Percentiles rank a stretch among this genome's conserved stretches.
Evolutionary conservation across 2,888 invertebrate species (phyloP).

Genomic region (Pristionchus maxplancki): DNA sequence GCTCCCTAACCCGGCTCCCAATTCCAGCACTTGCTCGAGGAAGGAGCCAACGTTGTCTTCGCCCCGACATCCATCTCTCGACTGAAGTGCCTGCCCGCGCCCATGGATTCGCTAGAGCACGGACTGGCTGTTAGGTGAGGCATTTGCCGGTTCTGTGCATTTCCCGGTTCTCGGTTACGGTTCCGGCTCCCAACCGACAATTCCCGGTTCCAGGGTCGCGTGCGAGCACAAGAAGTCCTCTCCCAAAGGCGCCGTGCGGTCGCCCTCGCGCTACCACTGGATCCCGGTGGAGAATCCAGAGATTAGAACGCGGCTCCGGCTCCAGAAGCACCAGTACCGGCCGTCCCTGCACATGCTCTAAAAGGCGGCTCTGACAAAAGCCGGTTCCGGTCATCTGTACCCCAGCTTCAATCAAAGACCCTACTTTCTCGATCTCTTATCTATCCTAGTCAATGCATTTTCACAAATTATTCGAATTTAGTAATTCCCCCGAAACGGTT

Average conservation of each 20-base stretch:
- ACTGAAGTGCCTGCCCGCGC: conserved; percentile 71
- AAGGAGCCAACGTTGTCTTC: conserved; percentile 73
- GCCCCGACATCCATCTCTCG: conserved; percentile 66
- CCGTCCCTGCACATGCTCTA: conserved; percentile 67
- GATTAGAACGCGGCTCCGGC: conserved; percentile 59
- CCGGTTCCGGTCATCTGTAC: background rate
- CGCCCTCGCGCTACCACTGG: conserved; percentile 74
- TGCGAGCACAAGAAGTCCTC: conserved; percentile 67
- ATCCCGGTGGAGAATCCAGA: conserved; percentile 63
- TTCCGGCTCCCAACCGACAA: too few relatives aligned
- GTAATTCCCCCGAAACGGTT: conserved; percentile 20
- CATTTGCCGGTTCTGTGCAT: background rate
- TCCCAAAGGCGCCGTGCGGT: conserved; percentile 63
- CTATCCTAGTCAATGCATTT: conserved; percentile 15
- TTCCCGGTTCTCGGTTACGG: background rate
- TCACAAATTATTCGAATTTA: background rate
- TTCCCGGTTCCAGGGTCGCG: conserved; percentile 39
- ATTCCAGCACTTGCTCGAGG: conserved; percentile 73
- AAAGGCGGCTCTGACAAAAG: conserved; percentile 38
- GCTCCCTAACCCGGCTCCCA: background rate
- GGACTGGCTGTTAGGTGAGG: conserved; percentile 63
- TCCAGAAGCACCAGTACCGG: conserved; percentile 64
- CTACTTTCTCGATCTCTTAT: background rate
- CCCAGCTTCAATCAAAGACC: conserved; percentile 14
- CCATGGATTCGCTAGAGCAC: conserved; percentile 73